phyloP scores from a whole-genome alignment of 2,888 invertebrate species.

The Sipha maydis region DNA sequence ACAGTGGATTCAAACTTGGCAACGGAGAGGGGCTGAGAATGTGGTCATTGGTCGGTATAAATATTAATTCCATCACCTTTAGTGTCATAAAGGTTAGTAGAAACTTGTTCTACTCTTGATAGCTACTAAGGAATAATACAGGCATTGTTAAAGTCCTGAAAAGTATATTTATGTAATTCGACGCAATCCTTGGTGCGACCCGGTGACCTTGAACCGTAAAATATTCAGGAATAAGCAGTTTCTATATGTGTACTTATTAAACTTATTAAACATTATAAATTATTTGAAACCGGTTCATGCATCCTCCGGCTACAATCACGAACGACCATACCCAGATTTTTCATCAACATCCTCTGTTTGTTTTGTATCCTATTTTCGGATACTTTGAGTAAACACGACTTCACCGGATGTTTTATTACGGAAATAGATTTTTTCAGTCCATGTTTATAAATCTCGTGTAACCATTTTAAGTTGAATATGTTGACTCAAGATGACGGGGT shows the following conservation, averaged over 20 bases:
- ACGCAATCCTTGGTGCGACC: constrained; percentile 15
- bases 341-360: constrained; percentile 42
- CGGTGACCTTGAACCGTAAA: constrained; percentile 57
- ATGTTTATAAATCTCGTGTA: constrained; percentile 19
- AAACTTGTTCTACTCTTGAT: constrained; percentile 41
- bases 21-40: constrained; percentile 5
- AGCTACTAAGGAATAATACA: constrained; percentile 16
- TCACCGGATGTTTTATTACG: constrained; percentile 51
- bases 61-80: constrained; percentile 40
- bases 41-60: constrained; percentile 55
- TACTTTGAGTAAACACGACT: constrained; percentile 36
- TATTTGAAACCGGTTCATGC: constrained; percentile 46
- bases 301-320: constrained; percentile 25
- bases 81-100: constrained; percentile 39
- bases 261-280: constrained; percentile 11
- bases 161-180: constrained; percentile 44
- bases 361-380: constrained; percentile 51
- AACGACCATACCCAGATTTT: constrained; percentile 46
- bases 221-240: constrained; percentile 27
- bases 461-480: too few relatives aligned
- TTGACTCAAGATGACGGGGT: too few relatives aligned
- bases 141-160: constrained; percentile 43
- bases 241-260: constrained; percentile 17
- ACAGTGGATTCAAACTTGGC: constrained; percentile 21
- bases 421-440: constrained; percentile 46